phyloP scores from a whole-genome alignment of 1,140 invertebrate genomes.

The Sitophilus oryzae region DNA sequence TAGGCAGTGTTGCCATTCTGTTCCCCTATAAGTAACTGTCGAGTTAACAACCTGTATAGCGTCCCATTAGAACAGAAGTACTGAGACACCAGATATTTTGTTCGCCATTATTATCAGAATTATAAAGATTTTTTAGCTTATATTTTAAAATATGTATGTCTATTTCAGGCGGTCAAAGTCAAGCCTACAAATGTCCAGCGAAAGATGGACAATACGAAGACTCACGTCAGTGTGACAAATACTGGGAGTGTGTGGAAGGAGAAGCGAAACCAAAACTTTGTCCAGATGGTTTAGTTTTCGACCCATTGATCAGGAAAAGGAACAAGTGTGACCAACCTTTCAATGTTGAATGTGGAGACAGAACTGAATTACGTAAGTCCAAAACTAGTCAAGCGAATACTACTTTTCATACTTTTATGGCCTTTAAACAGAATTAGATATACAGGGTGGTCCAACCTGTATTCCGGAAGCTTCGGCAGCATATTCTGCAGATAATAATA shows the following conservation, averaged over 20 bases:
- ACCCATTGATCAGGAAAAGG: conserved; percentile 71
- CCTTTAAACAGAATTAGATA: no score
- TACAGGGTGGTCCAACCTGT: conserved; percentile 75
- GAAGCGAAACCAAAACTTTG: conserved; percentile 68
- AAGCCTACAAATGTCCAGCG: conserved; percentile 66
- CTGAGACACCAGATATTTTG: no score
- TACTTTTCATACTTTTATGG: no score
- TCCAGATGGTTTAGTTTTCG: conserved; percentile 81
- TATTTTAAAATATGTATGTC: background rate
- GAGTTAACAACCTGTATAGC: no score
- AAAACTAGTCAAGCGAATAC: no score
- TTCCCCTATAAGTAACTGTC: no score
- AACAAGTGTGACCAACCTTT: conserved; percentile 89
- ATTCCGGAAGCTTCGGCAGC: conserved; percentile 65
- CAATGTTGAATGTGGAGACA: conserved; percentile 81
- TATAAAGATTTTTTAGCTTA: no score
- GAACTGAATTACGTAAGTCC: conserved; percentile 81
- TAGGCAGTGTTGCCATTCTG: no score
- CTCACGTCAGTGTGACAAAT: conserved; percentile 76
- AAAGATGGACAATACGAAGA: conserved; percentile 76
- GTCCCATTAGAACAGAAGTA: no score
- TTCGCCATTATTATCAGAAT: no score
- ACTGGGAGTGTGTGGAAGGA: conserved; percentile 72
- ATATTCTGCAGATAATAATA: no score
- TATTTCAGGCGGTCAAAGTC: conserved; percentile 56